A percentile compares a stretch with the other conserved stretches of the same genome.
phyloP scores from a whole-genome alignment of 1,140 invertebrate genomes.

The Paraescarpia echinospica region DNA sequence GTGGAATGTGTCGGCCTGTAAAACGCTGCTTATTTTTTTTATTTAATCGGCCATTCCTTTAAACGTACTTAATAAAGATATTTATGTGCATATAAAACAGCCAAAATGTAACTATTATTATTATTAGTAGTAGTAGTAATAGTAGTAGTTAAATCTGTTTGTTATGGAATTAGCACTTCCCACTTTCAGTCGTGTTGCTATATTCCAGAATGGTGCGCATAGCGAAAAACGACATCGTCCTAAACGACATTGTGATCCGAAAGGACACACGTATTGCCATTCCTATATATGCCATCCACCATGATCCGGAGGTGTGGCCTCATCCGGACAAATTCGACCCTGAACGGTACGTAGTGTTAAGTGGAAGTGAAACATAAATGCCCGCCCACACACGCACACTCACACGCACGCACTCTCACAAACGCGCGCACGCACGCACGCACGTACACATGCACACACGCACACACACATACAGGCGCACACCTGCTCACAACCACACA shows the following conservation, averaged over 20 bases:
- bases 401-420: neutral
- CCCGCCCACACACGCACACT: neutral
- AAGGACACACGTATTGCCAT: slow-evolving; percentile 55
- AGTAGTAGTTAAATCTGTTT: too few relatives aligned
- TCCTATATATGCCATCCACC: slow-evolving; percentile 63
- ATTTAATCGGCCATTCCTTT: too few relatives aligned
- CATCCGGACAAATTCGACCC: slow-evolving; percentile 59
- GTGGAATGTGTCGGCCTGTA: too few relatives aligned
- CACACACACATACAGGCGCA: neutral
- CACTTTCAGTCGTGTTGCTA: neutral
- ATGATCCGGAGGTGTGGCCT: slow-evolving; percentile 55
- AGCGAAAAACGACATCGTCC: slow-evolving; percentile 23
- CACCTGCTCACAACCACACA: too few relatives aligned
- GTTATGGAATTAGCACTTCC: too few relatives aligned
- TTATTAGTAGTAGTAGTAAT: too few relatives aligned
- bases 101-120: too few relatives aligned
- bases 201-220: neutral
- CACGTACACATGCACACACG: neutral
- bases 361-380: neutral
- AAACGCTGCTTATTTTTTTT: too few relatives aligned
- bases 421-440: too few relatives aligned
- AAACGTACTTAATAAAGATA: too few relatives aligned
- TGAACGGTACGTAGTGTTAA: slow-evolving; percentile 37
- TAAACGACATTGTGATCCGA: slow-evolving; percentile 36
- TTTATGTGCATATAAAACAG: too few relatives aligned